A percentile compares a stretch with the other conserved stretches of the same genome.
Evolutionary conservation across 2,797 vertebrate species (phyloP).

Genomic region (Gymnoscopelus braueri): DNA sequence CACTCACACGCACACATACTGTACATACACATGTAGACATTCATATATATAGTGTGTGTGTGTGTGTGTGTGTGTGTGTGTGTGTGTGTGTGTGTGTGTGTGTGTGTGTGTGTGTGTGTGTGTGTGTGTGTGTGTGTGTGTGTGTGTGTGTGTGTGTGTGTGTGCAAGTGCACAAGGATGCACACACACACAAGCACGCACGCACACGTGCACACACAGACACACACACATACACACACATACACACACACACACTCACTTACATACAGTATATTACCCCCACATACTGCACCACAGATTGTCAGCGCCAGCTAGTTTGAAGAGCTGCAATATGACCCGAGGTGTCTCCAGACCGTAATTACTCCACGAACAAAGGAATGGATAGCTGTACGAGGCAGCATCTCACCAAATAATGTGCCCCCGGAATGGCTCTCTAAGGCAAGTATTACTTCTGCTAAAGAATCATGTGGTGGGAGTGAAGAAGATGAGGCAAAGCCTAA

Average conservation of each 20-base stretch:
- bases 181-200: neutral
- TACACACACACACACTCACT: conserved; percentile 27
- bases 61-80: too few species aligned
- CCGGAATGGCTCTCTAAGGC: conserved; percentile 50
- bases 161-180: neutral
- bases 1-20: neutral
- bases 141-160: too few species aligned
- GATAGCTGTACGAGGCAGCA: conserved; percentile 57
- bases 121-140: too few species aligned
- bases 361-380: conserved; percentile 54
- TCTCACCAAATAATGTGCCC: conserved; percentile 35
- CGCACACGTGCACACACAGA: conserved; percentile 6
- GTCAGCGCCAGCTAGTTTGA: conserved; percentile 47
- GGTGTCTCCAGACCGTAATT: conserved; percentile 68
- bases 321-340: conserved; percentile 56
- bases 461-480: conserved; percentile 46
- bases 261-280: conserved; percentile 22
- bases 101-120: neutral
- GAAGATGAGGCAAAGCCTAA: conserved; percentile 58
- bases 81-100: neutral
- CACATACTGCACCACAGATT: conserved; percentile 40
- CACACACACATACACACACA: conserved; percentile 13
- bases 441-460: conserved; percentile 60
- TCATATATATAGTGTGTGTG: too few species aligned
- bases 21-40: too few species aligned